Evolutionary conservation across 1,140 invertebrate species (phyloP).

Genomic region (Zophobas atratus): DNA sequence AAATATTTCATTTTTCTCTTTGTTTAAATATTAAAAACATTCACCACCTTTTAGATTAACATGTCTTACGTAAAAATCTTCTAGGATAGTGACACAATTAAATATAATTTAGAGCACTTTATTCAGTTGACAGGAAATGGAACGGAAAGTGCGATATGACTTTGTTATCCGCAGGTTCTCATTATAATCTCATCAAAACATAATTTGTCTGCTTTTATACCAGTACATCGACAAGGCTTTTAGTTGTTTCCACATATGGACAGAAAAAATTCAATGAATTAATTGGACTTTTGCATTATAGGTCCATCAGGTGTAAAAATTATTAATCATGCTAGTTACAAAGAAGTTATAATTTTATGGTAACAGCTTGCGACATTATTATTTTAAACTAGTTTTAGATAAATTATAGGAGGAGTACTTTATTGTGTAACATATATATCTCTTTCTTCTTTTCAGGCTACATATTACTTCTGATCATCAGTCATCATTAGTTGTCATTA

Average conservation of each 20-base stretch:
- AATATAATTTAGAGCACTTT: too few relatives aligned
- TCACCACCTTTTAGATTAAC: too few relatives aligned
- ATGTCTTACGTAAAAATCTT: too few relatives aligned
- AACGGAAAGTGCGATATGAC: conserved; percentile 15
- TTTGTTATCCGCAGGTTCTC: conserved; percentile 4
- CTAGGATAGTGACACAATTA: too few relatives aligned
- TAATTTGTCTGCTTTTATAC: conserved; percentile 35
- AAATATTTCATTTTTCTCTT: too few relatives aligned
- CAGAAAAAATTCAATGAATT: conserved; percentile 27
- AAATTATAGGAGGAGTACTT: too few relatives aligned
- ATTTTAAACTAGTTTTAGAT: too few relatives aligned
- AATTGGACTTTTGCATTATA: conserved; percentile 23
- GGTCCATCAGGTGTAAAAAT: neutral
- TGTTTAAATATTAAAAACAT: too few relatives aligned
- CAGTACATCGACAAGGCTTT: conserved; percentile 14
- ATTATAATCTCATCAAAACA: conserved; percentile 32
- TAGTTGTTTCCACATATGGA: conserved; percentile 14
- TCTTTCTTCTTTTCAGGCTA: too few relatives aligned
- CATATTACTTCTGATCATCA: too few relatives aligned
- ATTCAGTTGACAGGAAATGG: conserved; percentile 4
- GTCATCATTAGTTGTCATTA: too few relatives aligned
- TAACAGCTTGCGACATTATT: conserved; percentile 18
- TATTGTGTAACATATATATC: too few relatives aligned
- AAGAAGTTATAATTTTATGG: conserved; percentile 15
- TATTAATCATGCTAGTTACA: conserved; percentile 4